Evolutionary conservation across 2,888 invertebrate species (phyloP).

Genomic region (Agriopis leucophaearia): DNA sequence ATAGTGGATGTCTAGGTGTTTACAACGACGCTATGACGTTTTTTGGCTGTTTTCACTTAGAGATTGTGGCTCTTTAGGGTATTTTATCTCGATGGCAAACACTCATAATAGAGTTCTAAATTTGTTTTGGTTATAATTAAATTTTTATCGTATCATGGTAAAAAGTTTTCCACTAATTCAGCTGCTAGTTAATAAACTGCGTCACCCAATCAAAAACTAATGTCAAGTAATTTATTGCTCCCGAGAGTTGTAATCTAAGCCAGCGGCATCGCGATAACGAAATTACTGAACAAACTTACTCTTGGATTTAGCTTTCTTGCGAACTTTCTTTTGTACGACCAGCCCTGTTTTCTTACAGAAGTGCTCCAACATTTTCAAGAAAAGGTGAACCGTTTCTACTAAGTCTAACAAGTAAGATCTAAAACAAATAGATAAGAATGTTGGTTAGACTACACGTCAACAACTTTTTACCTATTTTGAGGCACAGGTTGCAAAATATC

Average conservation of each 20-base stretch:
- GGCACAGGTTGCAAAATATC: not conserved
- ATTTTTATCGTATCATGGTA: not conserved
- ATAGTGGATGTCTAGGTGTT: too few relatives aligned
- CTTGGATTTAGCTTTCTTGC: constrained; percentile 79
- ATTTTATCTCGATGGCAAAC: too few relatives aligned
- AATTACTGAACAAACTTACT: constrained; percentile 67
- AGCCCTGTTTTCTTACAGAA: constrained; percentile 88
- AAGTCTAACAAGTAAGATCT: constrained; percentile 95
- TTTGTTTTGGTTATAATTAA: not conserved
- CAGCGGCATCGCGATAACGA: constrained; percentile 38
- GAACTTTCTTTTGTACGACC: constrained; percentile 90
- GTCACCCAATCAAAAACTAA: constrained; percentile 46
- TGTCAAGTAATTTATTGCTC: constrained; percentile 44
- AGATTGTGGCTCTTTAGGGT: too few relatives aligned
- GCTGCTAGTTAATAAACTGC: constrained; percentile 39
- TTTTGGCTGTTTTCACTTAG: too few relatives aligned
- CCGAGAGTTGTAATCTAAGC: constrained; percentile 35
- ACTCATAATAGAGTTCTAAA: not conserved
- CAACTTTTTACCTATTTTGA: not conserved
- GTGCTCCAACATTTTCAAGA: constrained; percentile 95
- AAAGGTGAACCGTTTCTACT: constrained; percentile 95
- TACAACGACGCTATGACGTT: too few relatives aligned
- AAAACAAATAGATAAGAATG: constrained; percentile 49
- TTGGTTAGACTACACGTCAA: not conserved
- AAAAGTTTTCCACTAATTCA: constrained; percentile 36